Evolutionary conservation across 2,797 vertebrate species (phyloP).

Genomic region (Coreius guichenoti): DNA sequence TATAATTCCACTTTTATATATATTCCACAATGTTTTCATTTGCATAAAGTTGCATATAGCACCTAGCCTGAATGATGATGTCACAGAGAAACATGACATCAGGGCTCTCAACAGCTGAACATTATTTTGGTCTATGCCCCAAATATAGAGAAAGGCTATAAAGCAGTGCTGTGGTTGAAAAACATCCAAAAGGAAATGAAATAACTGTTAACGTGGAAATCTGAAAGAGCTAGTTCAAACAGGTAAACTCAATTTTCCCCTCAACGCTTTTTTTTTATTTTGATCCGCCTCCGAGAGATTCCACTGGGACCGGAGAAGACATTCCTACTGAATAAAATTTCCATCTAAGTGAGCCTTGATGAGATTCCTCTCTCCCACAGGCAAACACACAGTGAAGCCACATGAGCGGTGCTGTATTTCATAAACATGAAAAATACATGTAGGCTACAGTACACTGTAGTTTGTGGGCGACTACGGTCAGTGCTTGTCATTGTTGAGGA

Average conservation of each 20-base stretch:
- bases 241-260: conserved; percentile 82
- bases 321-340: conserved; percentile 65
- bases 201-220: conserved; percentile 88
- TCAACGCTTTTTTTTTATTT: conserved; percentile 71
- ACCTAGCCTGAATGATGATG: background rate
- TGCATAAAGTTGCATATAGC: background rate
- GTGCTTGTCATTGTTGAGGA: conserved; percentile 26
- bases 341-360: conserved; percentile 62
- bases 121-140: conserved; percentile 77
- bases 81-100: conserved; percentile 56
- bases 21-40: background rate
- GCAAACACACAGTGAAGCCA: conserved; percentile 57
- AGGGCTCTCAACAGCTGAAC: conserved; percentile 72
- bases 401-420: conserved; percentile 51
- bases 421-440: conserved; percentile 40
- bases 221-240: conserved; percentile 79
- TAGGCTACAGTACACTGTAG: conserved; percentile 39
- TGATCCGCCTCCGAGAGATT: conserved; percentile 58
- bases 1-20: background rate
- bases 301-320: conserved; percentile 42
- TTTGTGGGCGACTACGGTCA: conserved; percentile 33
- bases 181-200: conserved; percentile 90
- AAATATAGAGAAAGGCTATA: conserved; percentile 45
- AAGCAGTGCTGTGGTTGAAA: conserved; percentile 82
- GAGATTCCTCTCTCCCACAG: conserved; percentile 56